phyloP scores from a whole-genome alignment of 2,888 invertebrate genomes.

The Drosophila pseudotakahashii region DNA sequence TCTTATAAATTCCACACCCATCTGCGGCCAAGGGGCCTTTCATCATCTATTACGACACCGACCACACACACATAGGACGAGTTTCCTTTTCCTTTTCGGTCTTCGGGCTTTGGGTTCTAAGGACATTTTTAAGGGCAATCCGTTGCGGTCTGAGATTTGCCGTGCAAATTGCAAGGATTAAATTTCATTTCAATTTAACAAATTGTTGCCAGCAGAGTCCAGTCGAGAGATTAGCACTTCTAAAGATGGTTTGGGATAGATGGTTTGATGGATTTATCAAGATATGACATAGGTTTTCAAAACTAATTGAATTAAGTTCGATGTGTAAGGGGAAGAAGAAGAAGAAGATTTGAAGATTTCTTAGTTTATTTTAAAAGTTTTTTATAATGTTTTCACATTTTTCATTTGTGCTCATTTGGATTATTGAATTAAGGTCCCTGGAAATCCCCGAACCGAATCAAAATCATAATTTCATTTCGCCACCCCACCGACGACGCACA shows the following conservation, averaged over 20 bases:
- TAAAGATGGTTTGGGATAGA: conserved; percentile 1
- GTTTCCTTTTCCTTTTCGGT: conserved; percentile 6
- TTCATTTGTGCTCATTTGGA: conserved; percentile 13
- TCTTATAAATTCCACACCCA: conserved; percentile 12
- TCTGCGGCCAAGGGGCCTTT: conserved; percentile 64
- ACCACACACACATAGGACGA: conserved; percentile 39
- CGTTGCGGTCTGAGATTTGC: conserved; percentile 64
- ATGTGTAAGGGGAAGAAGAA: no score
- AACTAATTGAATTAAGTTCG: conserved; percentile 9
- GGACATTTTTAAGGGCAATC: conserved; percentile 71
- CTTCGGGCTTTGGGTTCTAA: conserved; percentile 40
- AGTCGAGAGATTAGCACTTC: neutral
- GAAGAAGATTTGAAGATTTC: no score
- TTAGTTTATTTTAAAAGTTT: no score
- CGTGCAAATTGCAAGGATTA: conserved; percentile 74
- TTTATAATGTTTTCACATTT: no score
- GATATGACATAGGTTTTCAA: conserved; percentile 1
- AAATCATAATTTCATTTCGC: conserved; percentile 25
- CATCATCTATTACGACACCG: conserved; percentile 74
- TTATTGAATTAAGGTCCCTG: conserved; percentile 11
- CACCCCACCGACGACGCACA: neutral
- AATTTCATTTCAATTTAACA: conserved; percentile 74
- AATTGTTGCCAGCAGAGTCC: conserved; percentile 49
- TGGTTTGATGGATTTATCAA: conserved; percentile 6
- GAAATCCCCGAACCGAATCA: conserved; percentile 21